Base-by-base conservation (phyloP, 1,140 invertebrate genomes). In the Pachypeltis micranthus region DNA sequence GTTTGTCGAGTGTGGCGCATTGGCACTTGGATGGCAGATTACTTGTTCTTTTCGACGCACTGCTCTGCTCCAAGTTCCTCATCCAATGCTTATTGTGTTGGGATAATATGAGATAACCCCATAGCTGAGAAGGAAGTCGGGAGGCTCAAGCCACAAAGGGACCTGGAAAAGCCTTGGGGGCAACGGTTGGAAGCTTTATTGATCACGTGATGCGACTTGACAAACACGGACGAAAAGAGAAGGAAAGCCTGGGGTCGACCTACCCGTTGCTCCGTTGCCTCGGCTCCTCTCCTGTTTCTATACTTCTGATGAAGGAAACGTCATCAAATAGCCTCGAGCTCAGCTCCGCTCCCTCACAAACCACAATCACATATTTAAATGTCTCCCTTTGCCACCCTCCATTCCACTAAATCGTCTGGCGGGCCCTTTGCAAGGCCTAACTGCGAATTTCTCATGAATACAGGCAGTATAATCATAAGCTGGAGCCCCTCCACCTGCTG, bases 291-390 rank as follows among this genome's bases (percentile, higher is more conserved):
- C 23, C 47, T 51, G 7, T 7, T 51, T 51, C 47, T 21, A 16
- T 4, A 10, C 12, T 51, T 51, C 47, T 51, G 47, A 51, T 51
- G 47, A 51, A 51, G 47, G 47, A n/a, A 51, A 51, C 47, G 47
- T 51, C 47, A 51, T 51, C 47, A 51, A 51, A 51, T 21, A 51
- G 47, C 47, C 47, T 21, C 4, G 7, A 51, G n/a, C n/a, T n/a
- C n/a, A n/a, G n/a, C n/a, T n/a, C n/a, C n/a, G 65, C 67, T 63
- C 69, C 69, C 66, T 65, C 70, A 63, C 63, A 64, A 66, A 67
- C 65, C 66, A 67, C 70, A 69, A 73, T 72, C 72, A 72, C 72
- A 73, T 73, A 73, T 73, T 72, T 73, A 73, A 69, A 72, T 73
- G 66, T 67, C 61, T 62, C 57, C 57, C 47, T 51, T 21, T 4